phyloP scores from a whole-genome alignment of 2,797 vertebrate genomes.

The Epinephelus awoara region DNA sequence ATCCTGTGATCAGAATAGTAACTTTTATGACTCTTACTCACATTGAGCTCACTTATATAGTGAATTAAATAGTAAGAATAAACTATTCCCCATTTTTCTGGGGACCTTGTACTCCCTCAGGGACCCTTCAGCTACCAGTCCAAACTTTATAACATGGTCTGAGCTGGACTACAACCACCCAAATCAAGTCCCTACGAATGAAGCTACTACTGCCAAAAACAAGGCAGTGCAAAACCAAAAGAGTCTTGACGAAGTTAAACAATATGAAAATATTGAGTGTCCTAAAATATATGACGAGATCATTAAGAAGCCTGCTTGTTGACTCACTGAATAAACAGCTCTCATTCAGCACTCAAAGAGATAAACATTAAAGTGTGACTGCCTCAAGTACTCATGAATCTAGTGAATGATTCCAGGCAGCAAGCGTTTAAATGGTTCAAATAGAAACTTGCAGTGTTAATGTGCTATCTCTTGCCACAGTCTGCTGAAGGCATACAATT shows the following conservation, averaged over 20 bases:
- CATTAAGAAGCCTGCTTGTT: background rate
- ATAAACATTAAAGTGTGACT: background rate
- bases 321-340: background rate
- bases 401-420: slow-evolving; percentile 17
- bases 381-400: background rate
- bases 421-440: slow-evolving; percentile 12
- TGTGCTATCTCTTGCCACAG: slow-evolving; percentile 12
- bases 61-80: no score
- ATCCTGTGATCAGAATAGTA: no score
- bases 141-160: background rate
- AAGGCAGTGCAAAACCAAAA: background rate
- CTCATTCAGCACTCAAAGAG: background rate
- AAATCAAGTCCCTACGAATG: no score
- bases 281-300: background rate
- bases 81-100: no score
- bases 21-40: no score
- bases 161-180: no score
- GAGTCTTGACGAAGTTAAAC: background rate
- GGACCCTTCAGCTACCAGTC: background rate
- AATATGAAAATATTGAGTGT: background rate
- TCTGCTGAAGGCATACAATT: slow-evolving; percentile 4
- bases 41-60: no score
- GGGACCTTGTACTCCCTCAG: no score
- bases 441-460: slow-evolving; percentile 6
- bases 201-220: no score